These are phyloP conservation scores for Ceratothoa steindachneri DNA, from an alignment of 2,888 invertebrate genomes.

Conservation along the genomic window DNA sequence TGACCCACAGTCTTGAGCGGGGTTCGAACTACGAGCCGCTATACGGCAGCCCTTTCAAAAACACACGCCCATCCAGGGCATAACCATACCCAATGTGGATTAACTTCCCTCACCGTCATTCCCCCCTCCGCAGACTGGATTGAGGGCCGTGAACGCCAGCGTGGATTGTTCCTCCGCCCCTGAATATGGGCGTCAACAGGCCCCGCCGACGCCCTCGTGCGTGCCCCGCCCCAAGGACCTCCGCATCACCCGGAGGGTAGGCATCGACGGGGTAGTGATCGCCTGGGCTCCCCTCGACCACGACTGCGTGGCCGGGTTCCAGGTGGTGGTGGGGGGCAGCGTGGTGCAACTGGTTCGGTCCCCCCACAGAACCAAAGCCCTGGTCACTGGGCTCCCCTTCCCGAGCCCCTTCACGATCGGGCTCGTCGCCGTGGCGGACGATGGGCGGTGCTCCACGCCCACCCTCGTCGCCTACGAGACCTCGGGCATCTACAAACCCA, in stretches of 20 bases:
- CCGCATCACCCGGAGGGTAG: slow-evolving; percentile 40
- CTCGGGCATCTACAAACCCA: slow-evolving; percentile 20
- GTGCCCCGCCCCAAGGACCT: slow-evolving; percentile 40
- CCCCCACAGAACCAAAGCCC: slow-evolving; percentile 45
- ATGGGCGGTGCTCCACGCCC: slow-evolving; percentile 42
- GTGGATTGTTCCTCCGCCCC: slow-evolving; percentile 3
- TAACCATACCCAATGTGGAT: too few species aligned
- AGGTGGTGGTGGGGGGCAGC: slow-evolving; percentile 41
- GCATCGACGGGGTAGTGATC: slow-evolving; percentile 43
- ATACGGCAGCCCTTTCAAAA: too few species aligned
- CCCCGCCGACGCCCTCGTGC: slow-evolving; percentile 2
- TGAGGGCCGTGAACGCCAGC: slow-evolving; percentile 21
- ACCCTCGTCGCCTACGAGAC: slow-evolving; percentile 36
- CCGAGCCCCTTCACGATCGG: slow-evolving; percentile 35
- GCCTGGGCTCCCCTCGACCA: slow-evolving; percentile 42
- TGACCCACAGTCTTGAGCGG: too few species aligned
- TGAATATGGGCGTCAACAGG: neutral
- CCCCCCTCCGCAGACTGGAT: slow-evolving; percentile 37
- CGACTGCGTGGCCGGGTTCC: slow-evolving; percentile 44
- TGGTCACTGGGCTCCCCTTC: slow-evolving; percentile 38
- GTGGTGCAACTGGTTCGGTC: slow-evolving; percentile 41
- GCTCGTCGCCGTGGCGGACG: slow-evolving; percentile 32
- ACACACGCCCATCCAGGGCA: too few species aligned
- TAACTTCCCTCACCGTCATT: too few species aligned
- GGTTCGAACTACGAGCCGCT: too few species aligned